Evolutionary conservation across 2,888 invertebrate species (phyloP).

Genomic region (Xestia sexstrigata): DNA sequence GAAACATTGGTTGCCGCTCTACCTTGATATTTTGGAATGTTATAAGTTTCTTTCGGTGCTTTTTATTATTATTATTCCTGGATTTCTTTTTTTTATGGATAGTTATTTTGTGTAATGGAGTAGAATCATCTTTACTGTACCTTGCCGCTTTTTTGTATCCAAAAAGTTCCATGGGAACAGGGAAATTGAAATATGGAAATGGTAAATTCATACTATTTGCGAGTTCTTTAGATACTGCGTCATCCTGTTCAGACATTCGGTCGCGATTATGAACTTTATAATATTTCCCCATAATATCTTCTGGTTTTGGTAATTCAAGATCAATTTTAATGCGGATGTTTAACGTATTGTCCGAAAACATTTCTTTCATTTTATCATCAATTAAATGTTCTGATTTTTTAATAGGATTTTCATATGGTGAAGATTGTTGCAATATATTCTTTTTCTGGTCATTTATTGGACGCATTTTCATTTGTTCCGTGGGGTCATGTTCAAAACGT

Average conservation of each 20-base stretch:
- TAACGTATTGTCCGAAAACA: slow-evolving; percentile 73
- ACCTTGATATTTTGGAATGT: slow-evolving; percentile 80
- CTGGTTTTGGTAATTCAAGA: slow-evolving; percentile 81
- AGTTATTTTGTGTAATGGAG: slow-evolving; percentile 79
- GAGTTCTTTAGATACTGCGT: slow-evolving; percentile 73
- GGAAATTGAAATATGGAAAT: slow-evolving; percentile 79
- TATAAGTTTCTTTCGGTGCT: slow-evolving; percentile 82
- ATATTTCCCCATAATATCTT: slow-evolving; percentile 68
- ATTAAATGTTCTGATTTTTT: slow-evolving; percentile 55
- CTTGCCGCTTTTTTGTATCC: slow-evolving; percentile 73
- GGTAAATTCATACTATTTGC: slow-evolving; percentile 76
- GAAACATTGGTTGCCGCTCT: slow-evolving; percentile 71
- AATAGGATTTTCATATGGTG: slow-evolving; percentile 47
- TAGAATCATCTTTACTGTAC: slow-evolving; percentile 71
- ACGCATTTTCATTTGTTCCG: slow-evolving; percentile 56
- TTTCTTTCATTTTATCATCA: slow-evolving; percentile 61
- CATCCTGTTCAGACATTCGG: slow-evolving; percentile 67
- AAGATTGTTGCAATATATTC: slow-evolving; percentile 28
- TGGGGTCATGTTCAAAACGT: slow-evolving; percentile 64
- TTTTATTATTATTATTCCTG: slow-evolving; percentile 77
- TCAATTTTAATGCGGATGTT: slow-evolving; percentile 85
- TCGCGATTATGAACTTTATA: slow-evolving; percentile 65
- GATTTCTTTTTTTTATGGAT: slow-evolving; percentile 86
- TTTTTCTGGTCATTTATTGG: slow-evolving; percentile 61
- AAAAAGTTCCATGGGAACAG: slow-evolving; percentile 78